Conservation (phyloP, 2,888 invertebrate species). For the Chirona hameri region DNA sequence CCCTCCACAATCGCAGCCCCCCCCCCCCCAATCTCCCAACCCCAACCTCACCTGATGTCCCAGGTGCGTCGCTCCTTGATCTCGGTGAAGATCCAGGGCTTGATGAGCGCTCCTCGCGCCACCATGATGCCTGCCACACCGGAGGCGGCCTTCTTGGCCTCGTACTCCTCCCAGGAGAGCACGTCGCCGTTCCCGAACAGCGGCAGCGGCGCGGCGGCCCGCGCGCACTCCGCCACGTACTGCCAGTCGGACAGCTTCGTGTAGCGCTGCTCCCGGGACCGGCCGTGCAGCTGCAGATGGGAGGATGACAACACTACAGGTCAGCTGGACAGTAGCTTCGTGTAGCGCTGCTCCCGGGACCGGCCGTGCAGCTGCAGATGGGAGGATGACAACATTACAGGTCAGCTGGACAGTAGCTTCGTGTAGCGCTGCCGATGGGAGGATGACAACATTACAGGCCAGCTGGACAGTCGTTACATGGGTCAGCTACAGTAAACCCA, state of each 20-base stretch:
- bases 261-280: constrained; percentile 92
- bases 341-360: no score
- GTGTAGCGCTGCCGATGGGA: no score
- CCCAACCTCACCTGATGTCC: constrained; percentile 62
- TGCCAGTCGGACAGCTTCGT: constrained; percentile 91
- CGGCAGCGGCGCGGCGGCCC: constrained; percentile 70
- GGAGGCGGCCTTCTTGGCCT: constrained; percentile 40
- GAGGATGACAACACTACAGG: background rate
- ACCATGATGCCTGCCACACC: constrained; percentile 73
- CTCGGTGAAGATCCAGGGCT: constrained; percentile 98
- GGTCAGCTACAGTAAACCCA: no score
- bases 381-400: no score
- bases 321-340: background rate
- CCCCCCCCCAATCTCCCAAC: no score
- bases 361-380: no score
- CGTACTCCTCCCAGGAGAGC: constrained; percentile 68
- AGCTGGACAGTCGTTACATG: no score
- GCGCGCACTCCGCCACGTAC: constrained; percentile 83
- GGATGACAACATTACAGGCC: no score
- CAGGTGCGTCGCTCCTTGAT: constrained; percentile 86
- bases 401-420: no score
- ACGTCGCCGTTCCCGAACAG: constrained; percentile 95
- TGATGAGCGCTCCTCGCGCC: constrained; percentile 92
- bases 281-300: constrained; percentile 69
- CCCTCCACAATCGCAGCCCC: no score